Conservation (phyloP, 2,113 vertebrate species). For the Myrmophylax atrothorax region DNA sequence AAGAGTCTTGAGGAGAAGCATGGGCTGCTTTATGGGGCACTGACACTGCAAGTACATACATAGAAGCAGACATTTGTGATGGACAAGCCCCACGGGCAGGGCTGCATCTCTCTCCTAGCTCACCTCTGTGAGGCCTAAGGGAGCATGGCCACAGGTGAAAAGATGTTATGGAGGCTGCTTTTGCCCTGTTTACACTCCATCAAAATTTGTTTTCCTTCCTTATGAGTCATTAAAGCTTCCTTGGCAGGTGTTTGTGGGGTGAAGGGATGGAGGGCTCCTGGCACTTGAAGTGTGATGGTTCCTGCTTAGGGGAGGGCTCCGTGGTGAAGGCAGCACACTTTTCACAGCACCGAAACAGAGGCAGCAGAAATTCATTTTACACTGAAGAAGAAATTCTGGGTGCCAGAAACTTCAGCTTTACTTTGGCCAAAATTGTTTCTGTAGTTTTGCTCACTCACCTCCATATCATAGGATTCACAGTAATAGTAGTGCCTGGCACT, state of each 20-base stretch:
- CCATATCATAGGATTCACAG: fast-evolving
- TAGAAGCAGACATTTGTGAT: fast-evolving
- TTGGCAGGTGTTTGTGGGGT: background rate
- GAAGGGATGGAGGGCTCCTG: background rate
- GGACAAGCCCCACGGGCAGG: background rate
- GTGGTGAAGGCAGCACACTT: background rate
- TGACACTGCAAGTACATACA: background rate
- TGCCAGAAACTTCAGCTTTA: background rate
- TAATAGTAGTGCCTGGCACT: background rate
- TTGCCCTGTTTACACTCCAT: background rate
- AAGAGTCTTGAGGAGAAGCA: background rate
- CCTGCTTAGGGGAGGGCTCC: fast-evolving
- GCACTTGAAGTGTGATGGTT: fast-evolving
- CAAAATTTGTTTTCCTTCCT: background rate
- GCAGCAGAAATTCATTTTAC: background rate
- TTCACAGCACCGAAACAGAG: background rate
- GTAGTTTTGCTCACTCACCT: background rate
- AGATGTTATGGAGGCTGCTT: background rate
- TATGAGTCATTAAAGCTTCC: background rate
- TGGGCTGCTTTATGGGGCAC: fast-evolving
- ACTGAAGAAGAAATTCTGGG: background rate
- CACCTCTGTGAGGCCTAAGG: background rate
- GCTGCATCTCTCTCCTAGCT: background rate
- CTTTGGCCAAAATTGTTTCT: background rate
- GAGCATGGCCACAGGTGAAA: background rate